Conservation (phyloP, 2,113 vertebrate species). For the Python bivittatus region DNA sequence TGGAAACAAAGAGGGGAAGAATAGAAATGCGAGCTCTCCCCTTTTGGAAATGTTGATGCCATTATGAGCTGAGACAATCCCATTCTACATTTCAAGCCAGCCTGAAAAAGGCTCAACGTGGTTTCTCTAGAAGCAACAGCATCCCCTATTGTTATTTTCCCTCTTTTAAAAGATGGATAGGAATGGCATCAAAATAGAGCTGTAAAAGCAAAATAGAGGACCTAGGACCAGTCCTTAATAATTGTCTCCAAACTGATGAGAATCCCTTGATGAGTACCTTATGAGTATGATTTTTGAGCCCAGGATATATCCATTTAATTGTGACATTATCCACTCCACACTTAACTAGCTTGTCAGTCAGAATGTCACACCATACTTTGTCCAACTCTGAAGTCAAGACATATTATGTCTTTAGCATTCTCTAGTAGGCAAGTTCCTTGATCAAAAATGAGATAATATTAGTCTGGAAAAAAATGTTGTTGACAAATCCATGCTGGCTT, state of each 20-base stretch:
- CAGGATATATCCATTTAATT: not conserved
- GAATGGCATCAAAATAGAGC: not conserved
- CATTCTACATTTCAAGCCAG: not conserved
- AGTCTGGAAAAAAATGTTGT: not conserved
- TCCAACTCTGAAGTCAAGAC: not conserved
- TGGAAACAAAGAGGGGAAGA: not conserved
- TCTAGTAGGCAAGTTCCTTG: not conserved
- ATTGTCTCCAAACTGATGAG: not conserved
- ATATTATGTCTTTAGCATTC: not conserved
- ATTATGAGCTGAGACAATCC: not conserved
- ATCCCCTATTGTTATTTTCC: not conserved
- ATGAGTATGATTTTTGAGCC: not conserved
- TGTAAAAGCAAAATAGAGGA: not conserved
- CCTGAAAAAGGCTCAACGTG: not conserved
- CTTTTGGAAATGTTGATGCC: not conserved
- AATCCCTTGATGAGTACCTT: not conserved
- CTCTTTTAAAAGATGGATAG: not conserved
- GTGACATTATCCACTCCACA: not conserved
- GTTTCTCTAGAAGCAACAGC: not conserved
- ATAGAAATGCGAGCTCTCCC: not conserved
- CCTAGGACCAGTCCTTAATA: not conserved
- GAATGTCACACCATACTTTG: not conserved
- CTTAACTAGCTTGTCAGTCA: not conserved
- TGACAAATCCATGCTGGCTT: not conserved
- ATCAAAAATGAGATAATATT: not conserved